These are phyloP conservation scores for Mobula birostris DNA, from an alignment of 2,113 vertebrate species.

Conservation along the genomic window DNA sequence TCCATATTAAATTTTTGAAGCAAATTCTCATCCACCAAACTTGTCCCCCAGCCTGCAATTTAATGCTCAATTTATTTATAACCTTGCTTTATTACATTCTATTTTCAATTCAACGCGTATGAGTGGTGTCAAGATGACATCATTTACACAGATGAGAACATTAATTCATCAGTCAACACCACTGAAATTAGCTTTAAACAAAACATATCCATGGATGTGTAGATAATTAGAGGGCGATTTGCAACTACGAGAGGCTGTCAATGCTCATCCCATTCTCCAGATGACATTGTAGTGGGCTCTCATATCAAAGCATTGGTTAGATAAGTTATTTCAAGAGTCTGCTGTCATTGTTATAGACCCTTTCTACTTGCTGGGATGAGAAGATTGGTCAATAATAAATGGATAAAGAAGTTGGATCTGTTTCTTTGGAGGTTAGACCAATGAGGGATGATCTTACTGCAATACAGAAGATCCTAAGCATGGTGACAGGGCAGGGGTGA, in stretches of 20 bases:
- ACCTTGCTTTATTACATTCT: not conserved
- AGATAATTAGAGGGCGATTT: too few relatives aligned
- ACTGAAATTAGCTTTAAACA: not conserved
- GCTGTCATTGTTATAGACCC: not conserved
- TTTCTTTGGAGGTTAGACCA: too few relatives aligned
- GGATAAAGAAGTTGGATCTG: too few relatives aligned
- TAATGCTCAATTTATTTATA: conserved; percentile 12
- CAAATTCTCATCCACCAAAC: not conserved
- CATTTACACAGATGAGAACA: not conserved
- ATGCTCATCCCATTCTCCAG: not conserved
- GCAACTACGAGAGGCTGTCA: too few relatives aligned
- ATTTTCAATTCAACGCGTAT: not conserved
- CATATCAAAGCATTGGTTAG: not conserved
- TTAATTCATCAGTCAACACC: not conserved
- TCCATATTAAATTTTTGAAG: not conserved
- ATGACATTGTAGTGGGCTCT: not conserved
- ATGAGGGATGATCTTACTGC: too few relatives aligned
- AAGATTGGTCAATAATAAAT: too few relatives aligned
- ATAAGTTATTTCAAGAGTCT: not conserved
- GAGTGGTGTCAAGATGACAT: not conserved
- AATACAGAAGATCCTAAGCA: too few relatives aligned
- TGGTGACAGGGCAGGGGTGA: too few relatives aligned
- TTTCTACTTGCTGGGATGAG: too few relatives aligned
- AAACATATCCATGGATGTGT: not conserved
- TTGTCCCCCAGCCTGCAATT: not conserved